phyloP scores from a whole-genome alignment of 2,888 invertebrate species.

The Galeruca laticollis region DNA sequence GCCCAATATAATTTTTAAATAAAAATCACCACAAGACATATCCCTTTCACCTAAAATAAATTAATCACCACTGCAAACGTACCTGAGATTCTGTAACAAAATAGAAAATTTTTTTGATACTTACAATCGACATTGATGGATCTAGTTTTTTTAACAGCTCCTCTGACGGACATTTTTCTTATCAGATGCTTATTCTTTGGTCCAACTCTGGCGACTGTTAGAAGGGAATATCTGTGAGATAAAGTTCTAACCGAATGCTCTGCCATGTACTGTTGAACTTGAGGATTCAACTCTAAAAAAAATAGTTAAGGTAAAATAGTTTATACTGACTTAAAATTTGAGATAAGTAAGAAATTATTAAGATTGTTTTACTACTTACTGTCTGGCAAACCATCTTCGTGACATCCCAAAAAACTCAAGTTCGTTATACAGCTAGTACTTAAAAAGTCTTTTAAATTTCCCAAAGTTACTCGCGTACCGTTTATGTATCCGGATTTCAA shows the following conservation, averaged over 20 bases:
- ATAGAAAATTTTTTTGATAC: slow-evolving; percentile 60
- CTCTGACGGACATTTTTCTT: slow-evolving; percentile 88
- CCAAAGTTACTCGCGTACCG: slow-evolving; percentile 96
- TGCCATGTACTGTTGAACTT: slow-evolving; percentile 89
- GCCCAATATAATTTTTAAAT: too few relatives aligned
- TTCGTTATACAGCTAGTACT: slow-evolving; percentile 98
- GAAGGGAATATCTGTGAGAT: slow-evolving; percentile 77
- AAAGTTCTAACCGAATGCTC: slow-evolving; percentile 87
- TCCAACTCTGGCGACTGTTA: slow-evolving; percentile 71
- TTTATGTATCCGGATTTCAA: slow-evolving; percentile 98
- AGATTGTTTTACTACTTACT: slow-evolving; percentile 68
- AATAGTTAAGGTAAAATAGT: neutral
- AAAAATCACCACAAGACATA: too few relatives aligned
- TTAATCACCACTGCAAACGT: too few relatives aligned
- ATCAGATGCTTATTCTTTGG: slow-evolving; percentile 70
- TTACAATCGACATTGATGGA: slow-evolving; percentile 92
- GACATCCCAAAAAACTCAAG: slow-evolving; percentile 93
- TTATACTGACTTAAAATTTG: slow-evolving; percentile 8
- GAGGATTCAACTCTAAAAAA: slow-evolving; percentile 77
- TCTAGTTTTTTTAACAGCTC: slow-evolving; percentile 93
- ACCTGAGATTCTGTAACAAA: neutral
- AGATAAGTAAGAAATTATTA: neutral
- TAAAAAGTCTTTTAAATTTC: slow-evolving; percentile 94
- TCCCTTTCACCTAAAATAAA: too few relatives aligned
- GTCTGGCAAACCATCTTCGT: slow-evolving; percentile 92